Evolutionary conservation across 2,797 vertebrate species (phyloP), one percentile per base, ranked within the genome.

Genomic region (Lycodopsis pacificus): DNA sequence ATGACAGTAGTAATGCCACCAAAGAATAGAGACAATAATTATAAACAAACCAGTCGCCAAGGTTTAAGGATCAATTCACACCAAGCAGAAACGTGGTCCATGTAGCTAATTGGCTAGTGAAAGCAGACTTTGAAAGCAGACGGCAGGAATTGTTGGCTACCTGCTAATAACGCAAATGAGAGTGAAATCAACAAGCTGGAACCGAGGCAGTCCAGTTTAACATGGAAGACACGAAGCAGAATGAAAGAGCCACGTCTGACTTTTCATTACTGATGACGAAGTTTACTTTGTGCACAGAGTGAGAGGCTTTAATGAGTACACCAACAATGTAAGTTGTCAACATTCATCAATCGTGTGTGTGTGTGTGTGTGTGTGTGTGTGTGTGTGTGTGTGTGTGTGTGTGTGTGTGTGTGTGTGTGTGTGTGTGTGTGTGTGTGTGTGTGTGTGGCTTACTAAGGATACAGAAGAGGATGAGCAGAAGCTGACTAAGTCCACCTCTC

Each of bases 401-500:
- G 53, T 73, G 58, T 62, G 53, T 63, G 53, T 63, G 70, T 58
- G 42, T 71, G 46, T 58, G 46, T 62, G 66, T 32, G 66, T 30
- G 38, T 8, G 49, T 40, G 32, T 4, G 48, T 66, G 65, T 38
- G 32, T 40, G n/a, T 25, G 34, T 19, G 54, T 40, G 30, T 69
- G 61, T 81, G 58, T 78, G 73, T 84, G 49, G 19, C 11, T 59
- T 61, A 54, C 53, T 62, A 82, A 99, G 98, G 96, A 96, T 69
- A 96, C 96, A 86, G 96, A 96, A 0, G 96, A 97, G 2, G 96
- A 97, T 42, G 96, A 96, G 22, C 96, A 96, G 86, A 97, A 97
- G 74, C 79, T 88, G 87, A 93, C 88, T 25, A 98, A 97, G 95
- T 91, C 92, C 79, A 89, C 93, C 10, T 98, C 97, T 1, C 88